phyloP scores from a whole-genome alignment of 2,113 vertebrate genomes.

The Eulacestoma nigropectus region DNA sequence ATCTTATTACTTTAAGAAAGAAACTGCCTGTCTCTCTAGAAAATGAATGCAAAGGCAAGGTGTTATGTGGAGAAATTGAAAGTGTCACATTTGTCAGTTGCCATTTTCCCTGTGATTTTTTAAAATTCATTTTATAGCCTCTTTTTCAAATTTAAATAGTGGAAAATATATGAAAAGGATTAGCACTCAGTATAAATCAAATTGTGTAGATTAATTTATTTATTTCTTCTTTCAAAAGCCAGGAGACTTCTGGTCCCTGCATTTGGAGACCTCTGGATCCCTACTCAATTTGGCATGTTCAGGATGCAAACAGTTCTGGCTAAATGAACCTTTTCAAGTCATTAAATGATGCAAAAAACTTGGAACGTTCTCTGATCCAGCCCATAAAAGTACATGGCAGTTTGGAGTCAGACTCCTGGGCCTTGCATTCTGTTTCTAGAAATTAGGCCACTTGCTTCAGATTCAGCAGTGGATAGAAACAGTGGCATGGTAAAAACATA shows the following conservation, averaged over 20 bases:
- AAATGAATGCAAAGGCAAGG: background rate
- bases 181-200: background rate
- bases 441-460: conserved; percentile 31
- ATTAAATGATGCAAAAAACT: background rate
- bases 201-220: background rate
- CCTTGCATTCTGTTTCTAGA: background rate
- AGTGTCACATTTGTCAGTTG: background rate
- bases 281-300: background rate
- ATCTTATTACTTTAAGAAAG: background rate
- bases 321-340: background rate
- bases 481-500: background rate
- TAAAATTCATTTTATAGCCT: background rate
- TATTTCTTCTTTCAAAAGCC: background rate
- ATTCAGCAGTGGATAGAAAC: background rate
- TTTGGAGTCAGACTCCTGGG: conserved; percentile 6
- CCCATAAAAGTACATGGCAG: conserved; percentile 26
- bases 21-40: background rate
- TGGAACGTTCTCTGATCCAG: background rate
- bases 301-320: background rate
- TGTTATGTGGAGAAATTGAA: background rate
- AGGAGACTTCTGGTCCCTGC: background rate
- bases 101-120: background rate
- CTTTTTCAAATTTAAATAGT: background rate
- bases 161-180: background rate
- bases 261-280: background rate